These are phyloP conservation scores for Sesamia nonagrioides DNA, from an alignment of 1,140 invertebrate species.

Conservation along the genomic window DNA sequence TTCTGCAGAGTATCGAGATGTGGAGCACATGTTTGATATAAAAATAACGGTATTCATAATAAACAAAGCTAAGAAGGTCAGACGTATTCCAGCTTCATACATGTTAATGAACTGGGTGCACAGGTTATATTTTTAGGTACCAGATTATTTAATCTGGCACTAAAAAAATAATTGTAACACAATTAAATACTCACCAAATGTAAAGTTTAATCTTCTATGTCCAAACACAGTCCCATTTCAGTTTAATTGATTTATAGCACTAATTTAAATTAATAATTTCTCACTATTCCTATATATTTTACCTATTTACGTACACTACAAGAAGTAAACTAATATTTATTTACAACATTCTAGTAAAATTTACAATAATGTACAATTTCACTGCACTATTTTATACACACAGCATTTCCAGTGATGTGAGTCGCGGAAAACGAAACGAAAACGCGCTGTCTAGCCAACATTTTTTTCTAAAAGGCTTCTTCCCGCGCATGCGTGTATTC, in stretches of 20 bases:
- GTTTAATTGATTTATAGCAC: constrained; percentile 1
- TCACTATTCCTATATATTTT: constrained; percentile 4
- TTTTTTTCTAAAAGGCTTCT: constrained; percentile 47
- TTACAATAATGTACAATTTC: constrained; percentile 49
- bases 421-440: constrained; percentile 43
- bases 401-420: constrained; percentile 52
- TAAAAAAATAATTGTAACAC: neutral
- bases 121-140: constrained; percentile 22
- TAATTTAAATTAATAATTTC: constrained; percentile 3
- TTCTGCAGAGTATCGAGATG: constrained; percentile 22
- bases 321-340: constrained; percentile 39
- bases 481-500: constrained; percentile 73
- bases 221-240: constrained; percentile 5
- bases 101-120: constrained; percentile 23
- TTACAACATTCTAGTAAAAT: constrained; percentile 47
- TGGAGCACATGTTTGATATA: constrained; percentile 31
- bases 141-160: neutral
- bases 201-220: neutral
- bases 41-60: constrained; percentile 44
- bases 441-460: constrained; percentile 42
- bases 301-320: constrained; percentile 34
- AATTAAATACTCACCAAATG: neutral
- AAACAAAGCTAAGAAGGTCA: constrained; percentile 39
- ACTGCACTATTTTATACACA: constrained; percentile 44
- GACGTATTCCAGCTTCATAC: constrained; percentile 1